phyloP scores from a whole-genome alignment of 2,888 invertebrate genomes.

The Hartigia nigra region DNA sequence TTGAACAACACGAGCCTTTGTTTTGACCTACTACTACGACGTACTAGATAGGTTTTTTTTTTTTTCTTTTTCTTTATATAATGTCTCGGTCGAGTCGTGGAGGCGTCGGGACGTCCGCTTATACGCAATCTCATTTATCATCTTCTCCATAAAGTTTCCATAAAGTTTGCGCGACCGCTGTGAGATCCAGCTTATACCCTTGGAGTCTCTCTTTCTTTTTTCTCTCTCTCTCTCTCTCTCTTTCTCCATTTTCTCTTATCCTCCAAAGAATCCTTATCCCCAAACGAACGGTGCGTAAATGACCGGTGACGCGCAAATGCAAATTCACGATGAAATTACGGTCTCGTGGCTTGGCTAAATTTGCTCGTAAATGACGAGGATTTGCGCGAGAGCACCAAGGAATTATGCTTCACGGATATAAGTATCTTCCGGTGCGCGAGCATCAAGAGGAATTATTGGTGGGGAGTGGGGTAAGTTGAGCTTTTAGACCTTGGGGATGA shows the following conservation, averaged over 20 bases:
- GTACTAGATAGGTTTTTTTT: neutral
- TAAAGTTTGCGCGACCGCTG: constrained; percentile 19
- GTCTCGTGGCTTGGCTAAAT: neutral
- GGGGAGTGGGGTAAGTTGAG: neutral
- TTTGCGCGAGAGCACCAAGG: neutral
- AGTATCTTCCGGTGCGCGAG: neutral
- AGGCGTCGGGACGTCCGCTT: neutral
- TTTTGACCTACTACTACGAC: neutral
- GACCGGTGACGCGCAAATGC: constrained; percentile 11
- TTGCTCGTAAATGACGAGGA: neutral
- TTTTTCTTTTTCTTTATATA: neutral
- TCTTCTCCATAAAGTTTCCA: constrained; percentile 23
- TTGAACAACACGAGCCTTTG: neutral
- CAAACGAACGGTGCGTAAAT: constrained; percentile 10
- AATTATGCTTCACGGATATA: neutral
- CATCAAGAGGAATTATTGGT: neutral
- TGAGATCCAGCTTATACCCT: neutral
- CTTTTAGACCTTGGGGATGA: too few relatives aligned
- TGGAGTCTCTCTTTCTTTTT: neutral
- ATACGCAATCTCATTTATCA: constrained; percentile 18
- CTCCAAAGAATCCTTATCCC: constrained; percentile 11
- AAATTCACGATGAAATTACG: neutral
- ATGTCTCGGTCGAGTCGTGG: neutral
- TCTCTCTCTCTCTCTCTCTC: neutral
- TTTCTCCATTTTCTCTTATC: constrained; percentile 3